Base-by-base conservation (phyloP, 1,140 invertebrate genomes). In the Pseudoatta argentina region DNA sequence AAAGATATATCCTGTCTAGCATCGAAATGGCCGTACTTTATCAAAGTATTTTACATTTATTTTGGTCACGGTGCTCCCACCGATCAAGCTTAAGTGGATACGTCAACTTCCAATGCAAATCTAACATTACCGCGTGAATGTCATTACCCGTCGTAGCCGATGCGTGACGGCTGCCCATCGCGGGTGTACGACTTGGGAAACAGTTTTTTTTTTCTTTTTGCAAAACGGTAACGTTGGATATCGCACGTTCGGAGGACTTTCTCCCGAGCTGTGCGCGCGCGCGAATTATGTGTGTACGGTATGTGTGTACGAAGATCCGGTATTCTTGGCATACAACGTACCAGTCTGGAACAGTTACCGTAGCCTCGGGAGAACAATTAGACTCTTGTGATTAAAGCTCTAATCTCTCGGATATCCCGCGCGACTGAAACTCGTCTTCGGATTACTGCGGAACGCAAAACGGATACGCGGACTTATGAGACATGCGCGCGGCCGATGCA, bases 221-320 rank as follows among this genome's bases (percentile, higher is more conserved):
- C 34, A 14, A 67, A 86, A 79, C 53, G 57, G 73, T 86, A 69
- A 86, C 85, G 27, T 21, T 78, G 69, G 55, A 83, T 83, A 73
- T 83, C 79, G 79, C 79, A 75, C 79, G 67, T 82, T 73, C 79
- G 18, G 34, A 83, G 79, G 69, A 86, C 85, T 86, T 86, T 86
- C 85, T 82, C 85, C 63, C 21, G 66, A 51, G 77, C 27, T 8
- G 73, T n/a, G 51, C 30, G 30, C 18, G 18, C 44, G 18, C 44
- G 44, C 14, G 24, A 18, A 34, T 27, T n/a, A n/a, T n/a, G n/a
- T n/a, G n/a, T n/a, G n/a, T n/a, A n/a, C n/a, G 27, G 27, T 79
- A 63, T 44, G 48, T 71, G 24, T 81, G 79, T 10, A 67, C 69
- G 61, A 85, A 64, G 86, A 87, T 88, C 85, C 76, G 69, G 85